Percentiles rank a stretch among this genome's conserved stretches.
Evolutionary conservation across 1,140 invertebrate species (phyloP).

Genomic region (Geopemphigus sp.): DNA sequence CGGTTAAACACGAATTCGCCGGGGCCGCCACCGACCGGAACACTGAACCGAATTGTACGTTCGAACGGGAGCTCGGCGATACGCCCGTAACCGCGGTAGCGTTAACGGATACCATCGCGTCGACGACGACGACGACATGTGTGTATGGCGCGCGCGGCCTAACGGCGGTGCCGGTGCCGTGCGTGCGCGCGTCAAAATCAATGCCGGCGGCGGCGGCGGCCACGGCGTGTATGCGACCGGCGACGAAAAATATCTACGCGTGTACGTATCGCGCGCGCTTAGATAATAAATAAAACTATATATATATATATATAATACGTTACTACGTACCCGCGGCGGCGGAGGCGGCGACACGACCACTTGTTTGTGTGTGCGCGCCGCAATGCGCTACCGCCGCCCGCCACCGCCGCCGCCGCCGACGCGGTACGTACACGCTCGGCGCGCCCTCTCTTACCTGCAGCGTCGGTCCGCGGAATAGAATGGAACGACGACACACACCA

Average conservation of each 20-base stretch:
- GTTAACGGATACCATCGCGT: no score
- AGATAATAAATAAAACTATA: no score
- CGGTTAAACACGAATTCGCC: no score
- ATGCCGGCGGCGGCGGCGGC: background rate
- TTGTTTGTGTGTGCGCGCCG: constrained; percentile 28
- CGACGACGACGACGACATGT: background rate
- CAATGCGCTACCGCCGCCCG: constrained; percentile 28
- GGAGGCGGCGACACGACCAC: constrained; percentile 16
- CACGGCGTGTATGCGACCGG: background rate
- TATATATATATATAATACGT: background rate
- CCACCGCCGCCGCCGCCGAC: background rate
- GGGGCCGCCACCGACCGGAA: no score
- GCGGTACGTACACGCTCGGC: background rate
- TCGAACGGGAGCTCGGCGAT: no score
- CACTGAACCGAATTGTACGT: no score
- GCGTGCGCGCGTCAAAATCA: constrained; percentile 31
- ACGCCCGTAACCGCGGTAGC: no score
- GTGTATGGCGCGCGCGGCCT: background rate
- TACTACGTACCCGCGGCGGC: background rate
- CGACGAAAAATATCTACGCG: background rate
- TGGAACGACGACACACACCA: no score
- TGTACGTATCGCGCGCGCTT: background rate
- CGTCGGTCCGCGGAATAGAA: no score
- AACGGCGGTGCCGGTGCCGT: background rate
- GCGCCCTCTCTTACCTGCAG: constrained; percentile 15